phyloP scores from a whole-genome alignment of 2,888 invertebrate species.

The Sinentomon sp. region DNA sequence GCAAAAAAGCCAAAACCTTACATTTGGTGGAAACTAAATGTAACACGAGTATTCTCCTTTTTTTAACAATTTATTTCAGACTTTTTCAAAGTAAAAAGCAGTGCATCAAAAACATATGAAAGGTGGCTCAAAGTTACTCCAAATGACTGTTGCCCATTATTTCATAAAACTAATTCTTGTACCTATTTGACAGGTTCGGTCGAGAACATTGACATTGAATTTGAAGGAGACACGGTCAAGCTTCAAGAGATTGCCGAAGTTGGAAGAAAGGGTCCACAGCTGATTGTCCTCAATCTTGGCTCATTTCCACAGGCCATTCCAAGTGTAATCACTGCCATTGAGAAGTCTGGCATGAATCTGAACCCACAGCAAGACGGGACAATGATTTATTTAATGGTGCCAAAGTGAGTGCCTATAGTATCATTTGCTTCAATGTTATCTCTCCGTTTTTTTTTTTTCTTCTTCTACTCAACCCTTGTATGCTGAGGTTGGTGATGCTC shows the following conservation, averaged over 20 bases:
- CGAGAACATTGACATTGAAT: conserved; percentile 40
- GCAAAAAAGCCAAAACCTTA: too few relatives aligned
- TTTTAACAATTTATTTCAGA: too few relatives aligned
- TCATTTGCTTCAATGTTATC: too few relatives aligned
- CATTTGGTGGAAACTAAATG: too few relatives aligned
- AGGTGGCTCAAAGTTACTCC: not conserved
- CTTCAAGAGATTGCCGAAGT: conserved; percentile 71
- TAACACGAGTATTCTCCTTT: too few relatives aligned
- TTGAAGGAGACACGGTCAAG: conserved; percentile 51
- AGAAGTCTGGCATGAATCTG: conserved; percentile 57
- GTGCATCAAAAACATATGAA: not conserved
- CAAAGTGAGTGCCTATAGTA: conserved; percentile 57
- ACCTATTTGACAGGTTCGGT: conserved; percentile 36
- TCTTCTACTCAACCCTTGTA: too few relatives aligned
- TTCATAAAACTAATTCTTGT: too few relatives aligned
- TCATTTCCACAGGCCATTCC: conserved; percentile 65
- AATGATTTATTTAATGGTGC: conserved; percentile 57
- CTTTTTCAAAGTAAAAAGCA: too few relatives aligned
- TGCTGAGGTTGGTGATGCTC: too few relatives aligned
- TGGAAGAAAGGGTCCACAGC: conserved; percentile 56
- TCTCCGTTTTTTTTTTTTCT: too few relatives aligned
- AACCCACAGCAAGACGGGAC: conserved; percentile 89
- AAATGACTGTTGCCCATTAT: too few relatives aligned
- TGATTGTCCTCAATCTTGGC: conserved; percentile 52
- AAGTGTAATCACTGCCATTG: conserved; percentile 41